A percentile compares a stretch with the other conserved stretches of the same genome.
Evolutionary conservation across 2,113 vertebrate genomes (phyloP).

Genomic region (Saguinus imperator): DNA sequence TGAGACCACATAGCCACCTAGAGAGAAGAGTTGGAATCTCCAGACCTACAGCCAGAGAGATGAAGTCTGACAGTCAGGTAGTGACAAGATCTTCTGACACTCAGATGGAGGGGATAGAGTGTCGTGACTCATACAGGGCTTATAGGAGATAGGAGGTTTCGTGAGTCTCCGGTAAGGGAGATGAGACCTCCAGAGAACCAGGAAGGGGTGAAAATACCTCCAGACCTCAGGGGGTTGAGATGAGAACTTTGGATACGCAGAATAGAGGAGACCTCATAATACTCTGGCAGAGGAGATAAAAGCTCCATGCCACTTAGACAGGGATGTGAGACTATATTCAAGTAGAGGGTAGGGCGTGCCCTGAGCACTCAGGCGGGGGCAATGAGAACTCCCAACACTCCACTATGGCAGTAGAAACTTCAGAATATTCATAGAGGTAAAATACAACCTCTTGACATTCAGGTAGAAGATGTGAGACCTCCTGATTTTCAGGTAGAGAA

Average conservation of each 20-base stretch:
- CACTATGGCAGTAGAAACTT: neutral
- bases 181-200: neutral
- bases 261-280: neutral
- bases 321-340: neutral
- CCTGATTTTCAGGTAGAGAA: neutral
- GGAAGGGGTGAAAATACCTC: neutral
- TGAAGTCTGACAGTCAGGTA: neutral
- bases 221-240: neutral
- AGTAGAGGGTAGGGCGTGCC: too few species aligned
- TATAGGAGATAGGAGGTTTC: neutral
- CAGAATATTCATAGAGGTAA: neutral
- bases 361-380: neutral
- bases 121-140: neutral
- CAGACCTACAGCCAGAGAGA: neutral
- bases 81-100: neutral
- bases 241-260: neutral
- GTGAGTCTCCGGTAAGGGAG: neutral
- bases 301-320: neutral
- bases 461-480: neutral
- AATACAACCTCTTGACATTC: neutral
- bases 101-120: neutral
- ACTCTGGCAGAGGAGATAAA: neutral
- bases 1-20: neutral
- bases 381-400: rapidly evolving
- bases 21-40: neutral